Base-by-base conservation (phyloP, 2,888 invertebrate genomes). In the Acleris laterana region DNA sequence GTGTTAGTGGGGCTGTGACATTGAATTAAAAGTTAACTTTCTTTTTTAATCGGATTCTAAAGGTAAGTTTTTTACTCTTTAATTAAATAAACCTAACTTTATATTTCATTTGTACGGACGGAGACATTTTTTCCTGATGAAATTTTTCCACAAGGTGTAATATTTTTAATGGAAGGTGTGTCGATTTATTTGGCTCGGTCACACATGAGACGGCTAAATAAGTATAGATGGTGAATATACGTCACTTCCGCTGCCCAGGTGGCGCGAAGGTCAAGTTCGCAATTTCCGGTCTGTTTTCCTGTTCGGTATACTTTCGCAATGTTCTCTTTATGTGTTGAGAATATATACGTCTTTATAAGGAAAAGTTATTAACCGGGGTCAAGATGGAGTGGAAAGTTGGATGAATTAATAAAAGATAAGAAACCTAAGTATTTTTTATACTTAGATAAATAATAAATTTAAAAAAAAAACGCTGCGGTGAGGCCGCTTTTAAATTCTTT, bases 211-310 rank as follows among this genome's bases (percentile, higher is more conserved):
- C 4, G 28, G n/a, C 48, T 50, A 25, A 49, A 62, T 56, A 49
- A 22, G 25, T 48, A 48, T 60, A 25, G 55, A 65, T 49, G 17
- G 42, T 20, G 58, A 57, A 38, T 13, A 4, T n/a, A 28, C 62
- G 62, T 62, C 66, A 62, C 61, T 52, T 57, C 62, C 62, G 57
- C 51, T 57, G 57, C 57, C 38, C 57, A 66, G 66, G 57, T 61
- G 61, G 13, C 46, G 51, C 22, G 38, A 66, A 66, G 61, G 66
- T 66, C 66, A 66, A 62, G 66, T 62, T 62, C 19, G 66, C 25
- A 51, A 61, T 66, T 62, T 62, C 66, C 66, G 51, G 46, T 6
- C 44, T 7, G 17, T 61, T 65, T 61, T 57, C 57, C 62, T 57
- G 6, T 25, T 22, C 13, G 25, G 38, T 51, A 28, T 46, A 46